These are phyloP conservation scores for Manduca sexta DNA, from an alignment of 1,140 invertebrate genomes.

Conservation along the genomic window DNA sequence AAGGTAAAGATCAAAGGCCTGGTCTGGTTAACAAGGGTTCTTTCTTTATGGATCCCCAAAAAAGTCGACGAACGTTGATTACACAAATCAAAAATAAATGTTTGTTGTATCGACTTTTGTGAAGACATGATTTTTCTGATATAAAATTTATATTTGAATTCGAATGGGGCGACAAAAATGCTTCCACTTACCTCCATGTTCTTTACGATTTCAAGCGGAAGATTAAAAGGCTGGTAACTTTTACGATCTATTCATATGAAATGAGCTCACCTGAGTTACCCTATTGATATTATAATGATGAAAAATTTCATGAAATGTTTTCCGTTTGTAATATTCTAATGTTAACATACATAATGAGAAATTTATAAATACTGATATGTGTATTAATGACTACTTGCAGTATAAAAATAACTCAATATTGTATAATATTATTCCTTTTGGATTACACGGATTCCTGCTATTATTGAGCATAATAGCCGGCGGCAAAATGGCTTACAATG, in stretches of 20 bases:
- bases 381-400: no score
- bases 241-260: constrained; percentile 21
- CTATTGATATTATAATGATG: constrained; percentile 17
- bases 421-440: no score
- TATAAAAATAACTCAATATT: no score
- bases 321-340: no score
- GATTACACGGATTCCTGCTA: no score
- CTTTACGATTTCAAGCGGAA: constrained; percentile 15
- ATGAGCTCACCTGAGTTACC: constrained; percentile 15
- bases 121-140: constrained; percentile 2
- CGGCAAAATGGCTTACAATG: no score
- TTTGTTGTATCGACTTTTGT: background rate
- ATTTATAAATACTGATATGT: background rate
- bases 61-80: no score
- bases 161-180: constrained; percentile 10
- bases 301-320: constrained; percentile 8
- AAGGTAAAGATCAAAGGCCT: no score
- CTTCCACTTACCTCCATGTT: constrained; percentile 5
- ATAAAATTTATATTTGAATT: constrained; percentile 15
- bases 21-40: no score
- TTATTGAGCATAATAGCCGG: no score
- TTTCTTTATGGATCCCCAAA: no score
- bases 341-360: background rate
- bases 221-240: constrained; percentile 17
- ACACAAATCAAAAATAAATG: no score